Evolutionary conservation across 2,113 vertebrate genomes (phyloP), one percentile per base, ranked within the genome.

Genomic region (Rhipidura dahli): DNA sequence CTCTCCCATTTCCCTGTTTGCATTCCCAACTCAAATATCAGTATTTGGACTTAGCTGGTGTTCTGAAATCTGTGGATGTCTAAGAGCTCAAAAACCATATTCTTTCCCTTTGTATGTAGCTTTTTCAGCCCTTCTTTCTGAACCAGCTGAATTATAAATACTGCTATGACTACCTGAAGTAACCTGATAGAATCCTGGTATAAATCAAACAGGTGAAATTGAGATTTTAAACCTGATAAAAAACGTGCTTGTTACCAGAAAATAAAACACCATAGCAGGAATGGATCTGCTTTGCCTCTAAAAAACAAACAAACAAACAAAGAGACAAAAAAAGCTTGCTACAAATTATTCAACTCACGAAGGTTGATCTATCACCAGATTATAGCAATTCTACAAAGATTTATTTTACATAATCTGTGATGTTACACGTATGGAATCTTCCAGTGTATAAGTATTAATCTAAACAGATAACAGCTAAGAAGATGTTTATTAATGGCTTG

Each of bases 191-290:
- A 78, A 20, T 63, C 5, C 2, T 63, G 15, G 23, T 54, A 73
- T 66, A 84, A 92, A 91, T 71, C 60, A 87, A 78, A 75, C 9
- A 30, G 47, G 30, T 71, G 21, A 87, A 84, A 84, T 3, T 65
- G 37, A 94, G 65, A 63, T 13, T 75, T 87, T n/a, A 87, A 37
- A 76, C 53, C 53, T 79, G 28, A 45, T 72, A 87, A 84, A 84
- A 86, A 82, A n/a, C 33, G 79, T 31, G 15, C 17, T 47, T 10
- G 1, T 59, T 87, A 82, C 24, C 15, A 85, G 66, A 90, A 84
- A 87, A 87, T 44, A 66, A 83, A 93, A 35, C 5, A 70, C 5
- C 37, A 24, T 13, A 76, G 20, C 5, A 61, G 11, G 15, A 83
- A 87, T 13, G 5, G 35, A 57, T n/a, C 18, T 37, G 37, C 14